Evolutionary conservation across 2,797 vertebrate species (phyloP).

Genomic region (Momotus momota): DNA sequence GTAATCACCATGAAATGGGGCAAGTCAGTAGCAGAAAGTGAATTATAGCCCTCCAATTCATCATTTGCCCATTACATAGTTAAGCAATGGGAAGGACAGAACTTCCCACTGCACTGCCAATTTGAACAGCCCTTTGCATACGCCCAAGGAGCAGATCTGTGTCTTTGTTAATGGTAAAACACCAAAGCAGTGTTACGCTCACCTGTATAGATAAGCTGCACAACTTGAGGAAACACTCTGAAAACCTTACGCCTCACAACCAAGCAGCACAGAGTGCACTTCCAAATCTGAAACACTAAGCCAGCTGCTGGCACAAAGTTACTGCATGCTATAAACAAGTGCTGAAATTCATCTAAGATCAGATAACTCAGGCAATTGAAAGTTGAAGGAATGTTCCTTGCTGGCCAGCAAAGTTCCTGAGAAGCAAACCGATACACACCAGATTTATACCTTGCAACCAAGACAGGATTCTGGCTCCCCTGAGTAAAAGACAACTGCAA

Average conservation of each 20-base stretch:
- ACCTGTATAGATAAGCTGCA: slow-evolving; percentile 14
- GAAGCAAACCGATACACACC: neutral
- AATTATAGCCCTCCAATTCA: slow-evolving; percentile 41
- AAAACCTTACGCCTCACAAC: neutral
- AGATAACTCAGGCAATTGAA: slow-evolving; percentile 57
- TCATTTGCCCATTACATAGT: slow-evolving; percentile 1
- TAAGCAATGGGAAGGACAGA: slow-evolving; percentile 17
- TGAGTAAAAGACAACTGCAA: neutral
- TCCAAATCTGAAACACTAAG: neutral
- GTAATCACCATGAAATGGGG: slow-evolving; percentile 29
- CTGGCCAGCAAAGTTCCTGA: slow-evolving; percentile 22
- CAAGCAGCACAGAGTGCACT: neutral
- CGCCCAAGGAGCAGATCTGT: slow-evolving; percentile 5
- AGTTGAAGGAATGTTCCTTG: neutral
- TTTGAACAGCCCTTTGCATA: neutral
- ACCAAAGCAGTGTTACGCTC: neutral
- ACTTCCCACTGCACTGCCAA: neutral
- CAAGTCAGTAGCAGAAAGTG: slow-evolving; percentile 33
- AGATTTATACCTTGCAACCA: neutral
- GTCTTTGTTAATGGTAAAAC: neutral
- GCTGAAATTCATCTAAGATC: slow-evolving; percentile 63
- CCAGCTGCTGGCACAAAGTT: slow-evolving; percentile 44
- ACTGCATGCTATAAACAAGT: slow-evolving; percentile 38
- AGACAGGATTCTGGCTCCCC: neutral
- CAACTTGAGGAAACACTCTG: neutral